Evolutionary conservation across 2,113 vertebrate species (phyloP).

Genomic region (Chionomys nivalis): DNA sequence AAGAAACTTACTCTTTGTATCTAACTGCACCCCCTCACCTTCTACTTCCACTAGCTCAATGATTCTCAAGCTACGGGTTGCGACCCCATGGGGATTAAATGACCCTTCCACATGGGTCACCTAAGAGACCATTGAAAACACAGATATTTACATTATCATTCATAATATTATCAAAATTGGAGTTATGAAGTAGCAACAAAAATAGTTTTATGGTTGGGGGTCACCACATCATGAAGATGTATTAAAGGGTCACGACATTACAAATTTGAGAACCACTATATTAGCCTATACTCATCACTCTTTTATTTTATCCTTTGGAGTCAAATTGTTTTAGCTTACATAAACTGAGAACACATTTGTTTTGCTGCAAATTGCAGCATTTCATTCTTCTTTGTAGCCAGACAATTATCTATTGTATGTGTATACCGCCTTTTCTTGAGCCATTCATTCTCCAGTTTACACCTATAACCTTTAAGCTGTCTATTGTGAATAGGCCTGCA

Average conservation of each 20-base stretch:
- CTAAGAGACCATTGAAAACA: background rate
- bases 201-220: background rate
- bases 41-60: too few species aligned
- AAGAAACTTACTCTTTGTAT: background rate
- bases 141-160: background rate
- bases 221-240: background rate
- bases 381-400: background rate
- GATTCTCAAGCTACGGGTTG: background rate
- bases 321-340: background rate
- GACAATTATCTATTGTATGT: background rate
- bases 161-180: background rate
- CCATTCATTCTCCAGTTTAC: background rate
- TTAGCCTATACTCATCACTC: background rate
- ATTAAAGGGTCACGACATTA: background rate
- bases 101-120: background rate
- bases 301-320: background rate
- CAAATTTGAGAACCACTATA: background rate
- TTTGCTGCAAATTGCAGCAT: background rate
- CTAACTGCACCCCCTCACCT: background rate
- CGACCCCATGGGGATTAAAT: background rate
- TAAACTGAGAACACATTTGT: background rate
- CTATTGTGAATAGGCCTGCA: background rate
- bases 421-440: background rate
- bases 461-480: background rate
- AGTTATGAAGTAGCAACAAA: background rate